Percentiles rank a stretch among this genome's conserved stretches.
Evolutionary conservation across 2,888 invertebrate genomes (phyloP).

Genomic region (Macrosiphum euphorbiae): DNA sequence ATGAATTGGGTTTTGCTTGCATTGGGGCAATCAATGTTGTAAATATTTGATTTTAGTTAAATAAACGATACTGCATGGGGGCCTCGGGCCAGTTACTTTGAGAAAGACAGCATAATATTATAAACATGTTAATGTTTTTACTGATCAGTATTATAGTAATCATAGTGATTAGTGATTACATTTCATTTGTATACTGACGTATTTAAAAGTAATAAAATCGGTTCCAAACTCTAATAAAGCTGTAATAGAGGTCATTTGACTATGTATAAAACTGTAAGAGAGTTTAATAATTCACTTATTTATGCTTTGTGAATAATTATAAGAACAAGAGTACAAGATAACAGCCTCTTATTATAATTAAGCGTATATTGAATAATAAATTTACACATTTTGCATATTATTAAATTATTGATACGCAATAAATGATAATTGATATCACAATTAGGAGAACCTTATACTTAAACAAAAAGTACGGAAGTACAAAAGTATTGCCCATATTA

Average conservation of each 20-base stretch:
- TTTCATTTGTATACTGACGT: background rate
- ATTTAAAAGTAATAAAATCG: background rate
- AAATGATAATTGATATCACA: background rate
- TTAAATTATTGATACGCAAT: background rate
- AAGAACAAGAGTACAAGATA: background rate
- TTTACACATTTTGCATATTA: background rate
- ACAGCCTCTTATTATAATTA: background rate
- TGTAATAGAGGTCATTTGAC: background rate
- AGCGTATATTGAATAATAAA: background rate
- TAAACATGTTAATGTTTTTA: background rate
- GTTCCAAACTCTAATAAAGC: background rate
- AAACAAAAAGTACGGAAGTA: background rate
- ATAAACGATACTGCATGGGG: too few species aligned
- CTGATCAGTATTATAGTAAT: background rate
- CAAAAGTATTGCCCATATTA: too few species aligned
- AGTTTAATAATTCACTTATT: background rate
- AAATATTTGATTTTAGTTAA: too few species aligned
- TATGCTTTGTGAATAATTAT: background rate
- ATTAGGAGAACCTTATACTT: background rate
- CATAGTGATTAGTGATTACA: background rate
- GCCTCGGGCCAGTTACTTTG: background rate
- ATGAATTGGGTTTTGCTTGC: too few species aligned
- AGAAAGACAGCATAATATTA: background rate
- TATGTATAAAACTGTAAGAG: background rate
- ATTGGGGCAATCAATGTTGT: too few species aligned